phyloP scores from a whole-genome alignment of 2,797 vertebrate species.

The Limnodromus scolopaceus region DNA sequence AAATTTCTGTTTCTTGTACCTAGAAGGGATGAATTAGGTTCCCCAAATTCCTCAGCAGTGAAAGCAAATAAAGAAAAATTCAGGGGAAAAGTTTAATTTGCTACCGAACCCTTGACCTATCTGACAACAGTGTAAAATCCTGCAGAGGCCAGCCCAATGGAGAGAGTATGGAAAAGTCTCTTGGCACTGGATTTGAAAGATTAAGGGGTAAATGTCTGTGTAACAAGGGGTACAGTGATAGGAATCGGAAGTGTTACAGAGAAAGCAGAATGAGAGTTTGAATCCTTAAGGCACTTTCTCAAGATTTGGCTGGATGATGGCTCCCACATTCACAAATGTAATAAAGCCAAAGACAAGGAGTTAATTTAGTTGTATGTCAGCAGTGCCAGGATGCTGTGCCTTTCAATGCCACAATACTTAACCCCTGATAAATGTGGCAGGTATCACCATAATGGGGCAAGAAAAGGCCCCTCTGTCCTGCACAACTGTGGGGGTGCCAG shows the following conservation, averaged over 20 bases:
- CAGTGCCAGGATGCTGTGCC: not conserved
- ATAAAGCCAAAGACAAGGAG: not conserved
- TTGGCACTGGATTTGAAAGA: not conserved
- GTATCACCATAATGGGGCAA: not conserved
- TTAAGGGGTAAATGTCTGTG: not conserved
- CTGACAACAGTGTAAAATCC: not conserved
- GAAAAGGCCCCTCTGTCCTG: not conserved
- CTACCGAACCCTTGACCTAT: not conserved
- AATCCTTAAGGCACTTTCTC: not conserved
- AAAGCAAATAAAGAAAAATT: not conserved
- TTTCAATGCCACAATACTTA: not conserved
- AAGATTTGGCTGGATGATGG: not conserved
- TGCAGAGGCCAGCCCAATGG: rapidly evolving
- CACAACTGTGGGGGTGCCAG: rapidly evolving
- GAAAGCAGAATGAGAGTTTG: not conserved
- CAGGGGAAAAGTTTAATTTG: not conserved
- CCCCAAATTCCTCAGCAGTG: not conserved
- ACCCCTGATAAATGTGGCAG: not conserved
- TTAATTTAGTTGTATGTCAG: not conserved
- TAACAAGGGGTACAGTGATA: not conserved
- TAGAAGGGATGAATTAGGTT: not conserved
- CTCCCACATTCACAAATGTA: not conserved
- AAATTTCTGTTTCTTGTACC: not conserved
- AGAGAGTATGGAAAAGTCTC: not conserved
- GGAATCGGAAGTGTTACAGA: not conserved